Conservation (phyloP, 2,113 vertebrate species). For the Proteles cristata region DNA sequence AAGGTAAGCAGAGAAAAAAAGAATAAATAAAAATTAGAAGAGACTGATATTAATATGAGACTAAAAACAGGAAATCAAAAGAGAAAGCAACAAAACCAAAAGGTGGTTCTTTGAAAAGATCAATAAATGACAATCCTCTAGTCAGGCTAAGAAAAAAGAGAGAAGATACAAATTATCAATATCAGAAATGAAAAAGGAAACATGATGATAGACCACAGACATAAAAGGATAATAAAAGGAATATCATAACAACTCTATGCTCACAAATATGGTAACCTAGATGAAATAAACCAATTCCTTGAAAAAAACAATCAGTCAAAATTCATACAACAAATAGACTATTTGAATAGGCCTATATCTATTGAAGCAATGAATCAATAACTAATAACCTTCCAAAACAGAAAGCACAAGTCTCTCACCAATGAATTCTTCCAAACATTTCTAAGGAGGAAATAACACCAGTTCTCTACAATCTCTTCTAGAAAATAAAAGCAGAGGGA, state of each 20-base stretch:
- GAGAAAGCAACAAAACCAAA: background rate
- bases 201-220: background rate
- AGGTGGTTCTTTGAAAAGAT: background rate
- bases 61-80: background rate
- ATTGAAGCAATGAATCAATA: background rate
- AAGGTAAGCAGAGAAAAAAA: background rate
- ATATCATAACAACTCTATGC: background rate
- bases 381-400: constrained; percentile 27
- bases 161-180: background rate
- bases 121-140: background rate
- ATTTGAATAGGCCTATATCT: background rate
- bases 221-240: background rate
- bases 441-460: constrained; percentile 26
- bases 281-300: background rate
- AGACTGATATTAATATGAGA: background rate
- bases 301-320: constrained; percentile 1
- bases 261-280: background rate
- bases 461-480: constrained; percentile 19
- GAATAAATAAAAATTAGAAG: background rate
- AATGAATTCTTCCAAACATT: background rate
- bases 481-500: constrained; percentile 7
- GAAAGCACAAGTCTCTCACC: background rate
- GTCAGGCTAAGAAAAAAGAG: background rate
- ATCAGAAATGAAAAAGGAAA: background rate
- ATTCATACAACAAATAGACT: background rate